phyloP scores from a whole-genome alignment of 2,888 invertebrate genomes.

The Idaea straminata region DNA sequence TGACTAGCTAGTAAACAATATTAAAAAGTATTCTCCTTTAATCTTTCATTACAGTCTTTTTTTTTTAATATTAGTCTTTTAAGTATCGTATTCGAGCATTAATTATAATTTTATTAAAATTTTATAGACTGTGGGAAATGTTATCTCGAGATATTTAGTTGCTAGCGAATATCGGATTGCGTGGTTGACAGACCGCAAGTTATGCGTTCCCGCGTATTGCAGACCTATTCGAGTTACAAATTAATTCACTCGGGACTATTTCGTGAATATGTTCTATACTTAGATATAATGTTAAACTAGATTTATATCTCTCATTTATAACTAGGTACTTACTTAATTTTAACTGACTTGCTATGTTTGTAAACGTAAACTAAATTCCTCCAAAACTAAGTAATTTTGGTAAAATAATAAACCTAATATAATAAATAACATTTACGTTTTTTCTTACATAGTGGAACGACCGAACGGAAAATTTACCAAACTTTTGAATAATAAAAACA shows the following conservation, averaged over 20 bases:
- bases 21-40: too few relatives aligned
- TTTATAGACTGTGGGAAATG: constrained; percentile 53
- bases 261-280: constrained; percentile 14
- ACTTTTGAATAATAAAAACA: constrained; percentile 73
- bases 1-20: too few relatives aligned
- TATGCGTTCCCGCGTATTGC: constrained; percentile 45
- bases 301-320: constrained; percentile 12
- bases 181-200: constrained; percentile 59
- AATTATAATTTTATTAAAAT: background rate
- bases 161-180: constrained; percentile 49
- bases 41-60: too few relatives aligned
- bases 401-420: too few relatives aligned
- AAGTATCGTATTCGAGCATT: background rate
- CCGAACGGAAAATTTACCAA: constrained; percentile 46
- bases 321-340: background rate
- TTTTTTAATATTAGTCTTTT: background rate
- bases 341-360: background rate
- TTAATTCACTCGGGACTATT: constrained; percentile 54
- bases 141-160: constrained; percentile 51
- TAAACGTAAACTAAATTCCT: background rate
- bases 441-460: constrained; percentile 42
- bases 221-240: constrained; percentile 59
- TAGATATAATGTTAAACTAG: constrained; percentile 3
- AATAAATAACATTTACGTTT: constrained; percentile 18
- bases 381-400: background rate